A percentile compares a stretch with the other conserved stretches of the same genome.
Conservation (phyloP, 2,888 invertebrate species). For the Silvanus unidentatus region DNA sequence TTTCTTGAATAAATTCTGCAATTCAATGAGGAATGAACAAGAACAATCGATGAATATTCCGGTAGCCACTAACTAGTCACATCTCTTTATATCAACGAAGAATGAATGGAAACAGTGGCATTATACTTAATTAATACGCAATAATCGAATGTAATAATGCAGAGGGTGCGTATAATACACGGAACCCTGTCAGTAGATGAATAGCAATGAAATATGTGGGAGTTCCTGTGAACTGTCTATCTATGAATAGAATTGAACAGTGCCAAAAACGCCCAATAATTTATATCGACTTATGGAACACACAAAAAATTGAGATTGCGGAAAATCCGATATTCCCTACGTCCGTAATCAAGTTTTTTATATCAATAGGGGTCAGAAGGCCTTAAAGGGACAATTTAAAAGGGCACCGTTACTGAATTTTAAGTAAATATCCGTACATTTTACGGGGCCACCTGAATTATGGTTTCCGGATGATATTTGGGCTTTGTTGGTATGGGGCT, state of each 20-base stretch:
- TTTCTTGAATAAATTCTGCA: too few species aligned
- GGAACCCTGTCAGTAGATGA: too few species aligned
- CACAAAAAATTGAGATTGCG: conserved; percentile 7
- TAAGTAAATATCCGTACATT: conserved; percentile 23
- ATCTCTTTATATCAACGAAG: too few species aligned
- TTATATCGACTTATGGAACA: background rate
- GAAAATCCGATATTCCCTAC: conserved; percentile 15
- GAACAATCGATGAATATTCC: too few species aligned
- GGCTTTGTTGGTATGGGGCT: conserved; percentile 20
- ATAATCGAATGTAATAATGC: too few species aligned
- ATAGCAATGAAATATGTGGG: conserved; percentile 24
- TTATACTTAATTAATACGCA: too few species aligned
- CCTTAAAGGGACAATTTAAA: conserved; percentile 8
- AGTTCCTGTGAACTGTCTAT: conserved; percentile 16
- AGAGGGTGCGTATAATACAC: too few species aligned
- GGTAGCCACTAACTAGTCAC: too few species aligned
- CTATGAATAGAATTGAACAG: background rate
- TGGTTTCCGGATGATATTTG: conserved; percentile 27
- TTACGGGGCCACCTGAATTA: conserved; percentile 24
- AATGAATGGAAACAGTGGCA: too few species aligned
- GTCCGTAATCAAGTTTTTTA: conserved; percentile 6
- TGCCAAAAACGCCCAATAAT: background rate
- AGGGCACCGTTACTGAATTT: conserved; percentile 20
- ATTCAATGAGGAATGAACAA: too few species aligned
- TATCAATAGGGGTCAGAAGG: conserved; percentile 11